phyloP scores from a whole-genome alignment of 2,888 invertebrate genomes.

The Heteropelma amictum region DNA sequence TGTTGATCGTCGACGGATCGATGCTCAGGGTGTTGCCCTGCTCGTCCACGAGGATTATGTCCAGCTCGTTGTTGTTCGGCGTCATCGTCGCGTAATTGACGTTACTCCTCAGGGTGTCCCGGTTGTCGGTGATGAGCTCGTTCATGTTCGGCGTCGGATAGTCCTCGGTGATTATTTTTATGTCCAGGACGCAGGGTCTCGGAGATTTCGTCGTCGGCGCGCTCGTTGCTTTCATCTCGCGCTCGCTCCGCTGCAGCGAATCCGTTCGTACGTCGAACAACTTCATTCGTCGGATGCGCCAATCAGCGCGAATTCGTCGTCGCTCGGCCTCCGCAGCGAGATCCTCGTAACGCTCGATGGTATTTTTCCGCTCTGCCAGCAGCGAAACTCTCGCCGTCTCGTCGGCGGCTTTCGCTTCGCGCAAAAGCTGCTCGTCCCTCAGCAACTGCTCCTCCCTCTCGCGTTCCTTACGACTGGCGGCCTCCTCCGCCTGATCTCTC shows the following conservation, averaged over 20 bases:
- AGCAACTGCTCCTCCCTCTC: conserved; percentile 66
- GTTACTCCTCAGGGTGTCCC: conserved; percentile 5
- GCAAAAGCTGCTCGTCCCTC: conserved; percentile 66
- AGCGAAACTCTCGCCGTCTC: conserved; percentile 64
- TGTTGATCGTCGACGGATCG: conserved; percentile 28
- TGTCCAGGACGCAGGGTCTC: conserved; percentile 37
- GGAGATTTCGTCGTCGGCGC: conserved; percentile 33
- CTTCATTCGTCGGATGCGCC: conserved; percentile 79
- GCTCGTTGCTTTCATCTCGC: neutral
- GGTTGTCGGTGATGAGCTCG: no score
- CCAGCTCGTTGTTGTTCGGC: conserved; percentile 67
- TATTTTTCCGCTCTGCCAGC: conserved; percentile 75
- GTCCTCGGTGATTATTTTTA: conserved; percentile 25
- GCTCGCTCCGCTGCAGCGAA: no score
- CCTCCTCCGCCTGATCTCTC: conserved; percentile 70
- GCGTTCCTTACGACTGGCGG: conserved; percentile 63
- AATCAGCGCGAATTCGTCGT: conserved; percentile 80
- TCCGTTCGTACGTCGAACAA: conserved; percentile 68
- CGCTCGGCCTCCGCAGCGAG: conserved; percentile 82
- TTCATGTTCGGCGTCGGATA: conserved; percentile 50
- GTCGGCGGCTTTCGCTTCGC: conserved; percentile 62
- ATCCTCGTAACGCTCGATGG: conserved; percentile 83
- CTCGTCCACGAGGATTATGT: conserved; percentile 66
- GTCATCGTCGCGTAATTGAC: conserved; percentile 77
- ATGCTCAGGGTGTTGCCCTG: conserved; percentile 77